phyloP scores from a whole-genome alignment of 2,113 vertebrate species.

The Strix aluco region DNA sequence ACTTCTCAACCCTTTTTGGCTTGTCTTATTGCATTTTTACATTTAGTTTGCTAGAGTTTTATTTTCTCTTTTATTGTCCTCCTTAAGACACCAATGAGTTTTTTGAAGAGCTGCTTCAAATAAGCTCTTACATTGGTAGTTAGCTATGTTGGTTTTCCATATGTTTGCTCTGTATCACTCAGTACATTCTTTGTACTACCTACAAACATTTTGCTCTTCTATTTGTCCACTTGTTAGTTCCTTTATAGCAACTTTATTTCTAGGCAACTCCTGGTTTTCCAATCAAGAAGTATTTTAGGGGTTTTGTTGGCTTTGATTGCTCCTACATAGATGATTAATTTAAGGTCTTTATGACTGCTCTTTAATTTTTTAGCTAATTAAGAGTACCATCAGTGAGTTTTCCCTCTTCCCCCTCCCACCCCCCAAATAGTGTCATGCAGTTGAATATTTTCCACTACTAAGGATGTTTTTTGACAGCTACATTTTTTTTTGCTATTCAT shows the following conservation, averaged over 20 bases:
- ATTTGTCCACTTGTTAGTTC: not conserved
- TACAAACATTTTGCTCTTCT: not conserved
- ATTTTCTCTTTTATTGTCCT: not conserved
- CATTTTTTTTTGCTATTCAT: not conserved
- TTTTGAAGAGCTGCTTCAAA: not conserved
- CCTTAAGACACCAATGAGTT: not conserved
- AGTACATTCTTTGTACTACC: not conserved
- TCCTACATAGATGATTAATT: not conserved
- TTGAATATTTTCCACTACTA: not conserved
- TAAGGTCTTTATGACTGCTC: not conserved
- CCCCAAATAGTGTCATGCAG: too few species aligned
- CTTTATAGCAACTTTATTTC: not conserved
- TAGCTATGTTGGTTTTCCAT: not conserved
- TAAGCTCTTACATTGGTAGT: not conserved
- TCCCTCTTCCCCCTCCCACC: not conserved
- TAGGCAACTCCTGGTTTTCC: not conserved
- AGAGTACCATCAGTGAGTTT: not conserved
- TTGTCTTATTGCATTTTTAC: not conserved
- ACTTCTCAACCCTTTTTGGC: not conserved
- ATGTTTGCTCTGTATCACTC: not conserved
- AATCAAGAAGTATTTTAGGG: not conserved
- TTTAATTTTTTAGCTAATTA: not conserved
- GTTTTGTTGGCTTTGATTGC: not conserved
- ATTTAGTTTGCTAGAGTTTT: not conserved
- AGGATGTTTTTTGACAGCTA: not conserved